Percentiles rank a stretch among this genome's conserved stretches.
phyloP scores from a whole-genome alignment of 2,888 invertebrate species.

The Hecatera dysodea region DNA sequence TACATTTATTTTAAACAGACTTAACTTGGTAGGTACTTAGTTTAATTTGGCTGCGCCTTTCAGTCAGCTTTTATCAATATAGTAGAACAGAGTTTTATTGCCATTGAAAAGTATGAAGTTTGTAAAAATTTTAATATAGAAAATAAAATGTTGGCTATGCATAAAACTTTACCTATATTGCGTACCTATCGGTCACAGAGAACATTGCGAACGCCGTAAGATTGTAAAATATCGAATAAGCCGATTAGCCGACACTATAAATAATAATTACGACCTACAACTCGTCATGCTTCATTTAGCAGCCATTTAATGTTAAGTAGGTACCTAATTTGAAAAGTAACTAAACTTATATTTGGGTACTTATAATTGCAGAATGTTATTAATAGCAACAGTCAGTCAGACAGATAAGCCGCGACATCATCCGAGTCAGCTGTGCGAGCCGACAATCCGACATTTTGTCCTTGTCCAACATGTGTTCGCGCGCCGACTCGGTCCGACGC shows the following conservation, averaged over 20 bases:
- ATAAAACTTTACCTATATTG: too few species aligned
- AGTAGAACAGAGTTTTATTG: not conserved
- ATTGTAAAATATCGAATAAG: too few species aligned
- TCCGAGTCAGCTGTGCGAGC: slow-evolving; percentile 30
- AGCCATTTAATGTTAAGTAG: not conserved
- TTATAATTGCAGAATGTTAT: slow-evolving; percentile 12
- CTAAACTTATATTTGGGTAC: too few species aligned
- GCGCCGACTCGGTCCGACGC: slow-evolving; percentile 30
- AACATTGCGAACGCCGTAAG: too few species aligned
- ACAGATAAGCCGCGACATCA: slow-evolving; percentile 27
- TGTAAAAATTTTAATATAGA: too few species aligned
- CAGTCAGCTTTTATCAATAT: not conserved
- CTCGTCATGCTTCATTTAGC: not conserved
- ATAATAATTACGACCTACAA: too few species aligned
- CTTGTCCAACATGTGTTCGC: slow-evolving; percentile 26
- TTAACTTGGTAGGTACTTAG: too few species aligned
- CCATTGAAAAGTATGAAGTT: not conserved
- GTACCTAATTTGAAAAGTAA: not conserved
- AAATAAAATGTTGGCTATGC: too few species aligned
- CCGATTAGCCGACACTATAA: too few species aligned
- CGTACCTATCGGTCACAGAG: too few species aligned
- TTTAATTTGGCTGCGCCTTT: slow-evolving; percentile 5
- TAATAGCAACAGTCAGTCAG: slow-evolving; percentile 4
- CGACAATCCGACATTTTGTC: slow-evolving; percentile 48
- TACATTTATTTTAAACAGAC: not conserved